Base-by-base conservation (phyloP, 2,113 vertebrate species). In the Hippocampus abdominalis region DNA sequence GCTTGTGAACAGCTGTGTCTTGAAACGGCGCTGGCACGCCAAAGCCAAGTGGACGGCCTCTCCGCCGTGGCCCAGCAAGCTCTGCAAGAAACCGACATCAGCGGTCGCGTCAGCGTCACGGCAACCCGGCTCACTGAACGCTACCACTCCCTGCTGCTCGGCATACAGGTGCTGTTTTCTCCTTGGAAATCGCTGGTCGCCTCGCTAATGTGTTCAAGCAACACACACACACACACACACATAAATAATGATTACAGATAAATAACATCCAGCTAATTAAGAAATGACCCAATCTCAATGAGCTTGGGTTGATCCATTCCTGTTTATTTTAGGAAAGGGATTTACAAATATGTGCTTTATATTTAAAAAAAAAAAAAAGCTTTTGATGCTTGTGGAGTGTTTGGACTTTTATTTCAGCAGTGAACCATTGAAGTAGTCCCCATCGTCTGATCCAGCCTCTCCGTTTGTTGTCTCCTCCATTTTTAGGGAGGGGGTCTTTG, bases 21-120 rank as follows among this genome's bases (percentile, higher is more conserved):
- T 5, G 93, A 94, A 72, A 93, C 94, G 23, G 90, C 94, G 66
- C 76, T 90, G 5, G 0, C 90, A 0, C 92, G 93, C 71, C 96
- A 95, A 89, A 93, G 93, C 27, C 95, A 98, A 66, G 93, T 99
- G 2, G 97, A 98, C 64, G 94, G 94, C 20, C 94, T 98, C 46
- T 94, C 94, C 0, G 72, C 92, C 5, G 82, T 96, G 66, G 95
- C 95, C 2, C 96, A 99, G 90, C 94, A 97, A 89, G 91, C 98
- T 66, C 84, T 98, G 74, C 95, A 98, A 20, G 95, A 96, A 87
- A 94, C 89, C 75, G 94, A 93, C 36, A 92, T 94, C 80, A 93
- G 90, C 71, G 93, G 93, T 82, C 85, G 88, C 15, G 87, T 95
- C 81, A 95, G 95, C 71, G 91, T 89, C 67, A 94, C 94, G 68